Evolutionary conservation across 2,888 invertebrate species (phyloP), one percentile per base, ranked within the genome.

Genomic region (Limnephilus marmoratus): DNA sequence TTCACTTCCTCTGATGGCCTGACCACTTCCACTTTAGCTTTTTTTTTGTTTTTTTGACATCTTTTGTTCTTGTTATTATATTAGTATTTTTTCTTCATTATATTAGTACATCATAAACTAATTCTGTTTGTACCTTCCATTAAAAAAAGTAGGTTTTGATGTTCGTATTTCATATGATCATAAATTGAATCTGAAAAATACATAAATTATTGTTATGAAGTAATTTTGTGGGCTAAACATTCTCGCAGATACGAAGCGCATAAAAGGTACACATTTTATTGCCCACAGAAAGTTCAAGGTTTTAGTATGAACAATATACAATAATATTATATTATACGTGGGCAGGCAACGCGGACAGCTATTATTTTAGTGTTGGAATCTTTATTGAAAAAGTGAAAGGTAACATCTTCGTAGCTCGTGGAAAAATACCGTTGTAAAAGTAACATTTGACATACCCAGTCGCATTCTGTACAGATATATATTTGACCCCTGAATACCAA

Each of bases 261-360:
- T 68, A 68, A n/a, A 68, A 68, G 68, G 68, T 68, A 68, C n/a
- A 68, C 68, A 68, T 68, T 41, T 68, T 68, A 68, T 68, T 9
- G 68, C 68, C 68, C 68, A 68, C 68, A 2, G 68, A 83, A 83
- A 83, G 83, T 83, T 83, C 83, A 83, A 83, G 83, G 83, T 34
- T 83, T 37, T 68, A 7, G 9, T 68, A 11, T n/a, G n/a, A 68
- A 68, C 24, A 68, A 68, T n/a, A 68, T 68, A 53, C 53, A 53
- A 53, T 24, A 68, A 68, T 24, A 24, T 68, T 24, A 7, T 68
- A n/a, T 18, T 24, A 7, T 68, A n/a, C 7, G 83, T 41, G 41
- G 37, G 12, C 83, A 41, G 37, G 83, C 34, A 83, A 9, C 83
- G 83, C 83, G 24, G 11, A 83, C 34, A 31, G 82, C 82, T 34